These are phyloP conservation scores for Ctenosaura bakeri DNA, from an alignment of 2,797 vertebrate species.

Conservation along the genomic window DNA sequence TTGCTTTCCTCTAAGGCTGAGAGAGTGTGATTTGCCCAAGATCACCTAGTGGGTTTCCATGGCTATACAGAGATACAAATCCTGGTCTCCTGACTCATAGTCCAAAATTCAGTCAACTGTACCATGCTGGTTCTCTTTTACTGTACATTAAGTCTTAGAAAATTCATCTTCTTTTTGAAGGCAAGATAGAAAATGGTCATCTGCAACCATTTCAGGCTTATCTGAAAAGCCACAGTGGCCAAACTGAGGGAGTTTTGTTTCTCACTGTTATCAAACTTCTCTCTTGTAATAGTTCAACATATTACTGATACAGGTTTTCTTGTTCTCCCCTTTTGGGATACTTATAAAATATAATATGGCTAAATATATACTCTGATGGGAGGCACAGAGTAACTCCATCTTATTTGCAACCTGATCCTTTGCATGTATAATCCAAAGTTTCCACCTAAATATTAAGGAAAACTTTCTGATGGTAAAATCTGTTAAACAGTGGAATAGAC, in stretches of 20 bases:
- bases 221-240: neutral
- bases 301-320: conserved; percentile 7
- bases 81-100: too few species aligned
- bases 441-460: too few species aligned
- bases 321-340: neutral
- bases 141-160: conserved; percentile 7
- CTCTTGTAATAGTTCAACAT: conserved; percentile 2
- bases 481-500: too few species aligned
- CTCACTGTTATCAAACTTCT: neutral
- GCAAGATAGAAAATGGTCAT: neutral
- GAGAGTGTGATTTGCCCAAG: too few species aligned
- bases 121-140: neutral
- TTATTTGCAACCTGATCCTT: neutral
- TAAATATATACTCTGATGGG: neutral
- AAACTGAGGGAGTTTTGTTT: neutral
- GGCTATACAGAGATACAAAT: too few species aligned
- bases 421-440: neutral
- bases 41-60: too few species aligned
- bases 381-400: neutral
- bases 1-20: too few species aligned
- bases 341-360: neutral
- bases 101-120: too few species aligned
- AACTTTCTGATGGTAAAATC: too few species aligned
- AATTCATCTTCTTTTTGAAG: conserved; percentile 4
- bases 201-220: neutral